These are phyloP conservation scores for Procambarus virginalis DNA, from an alignment of 1,140 invertebrate genomes.

Conservation along the genomic window DNA sequence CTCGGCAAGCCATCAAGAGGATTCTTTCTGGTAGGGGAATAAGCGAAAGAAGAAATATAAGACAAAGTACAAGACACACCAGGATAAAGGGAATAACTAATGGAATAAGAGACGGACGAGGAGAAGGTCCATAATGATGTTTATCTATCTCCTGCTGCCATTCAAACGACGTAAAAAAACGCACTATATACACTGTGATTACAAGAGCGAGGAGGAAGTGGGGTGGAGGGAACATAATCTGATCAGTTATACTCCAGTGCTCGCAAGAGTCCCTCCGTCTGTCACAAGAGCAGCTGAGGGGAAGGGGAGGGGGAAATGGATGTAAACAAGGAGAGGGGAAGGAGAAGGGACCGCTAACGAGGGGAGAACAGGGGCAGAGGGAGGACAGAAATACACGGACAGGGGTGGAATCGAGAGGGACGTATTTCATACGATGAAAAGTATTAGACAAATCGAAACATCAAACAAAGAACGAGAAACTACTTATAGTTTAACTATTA, in stretches of 20 bases:
- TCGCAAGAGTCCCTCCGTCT: neutral
- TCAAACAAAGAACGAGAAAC: too few relatives aligned
- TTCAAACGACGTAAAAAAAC: neutral
- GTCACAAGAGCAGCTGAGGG: constrained; percentile 2
- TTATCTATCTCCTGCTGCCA: neutral
- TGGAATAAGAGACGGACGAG: neutral
- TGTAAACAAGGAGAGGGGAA: constrained; percentile 14
- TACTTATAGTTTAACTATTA: too few relatives aligned
- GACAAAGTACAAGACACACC: neutral
- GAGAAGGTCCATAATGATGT: neutral
- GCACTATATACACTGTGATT: neutral
- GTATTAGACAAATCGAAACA: neutral
- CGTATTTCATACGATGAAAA: neutral
- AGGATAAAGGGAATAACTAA: neutral
- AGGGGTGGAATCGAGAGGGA: neutral
- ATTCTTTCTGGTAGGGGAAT: neutral
- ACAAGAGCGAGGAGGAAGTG: neutral
- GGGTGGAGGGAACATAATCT: too few relatives aligned
- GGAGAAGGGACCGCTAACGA: constrained; percentile 13
- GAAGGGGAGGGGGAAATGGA: constrained; percentile 6
- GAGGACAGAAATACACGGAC: neutral
- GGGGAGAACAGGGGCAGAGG: neutral
- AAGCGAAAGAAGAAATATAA: neutral
- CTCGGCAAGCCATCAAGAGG: neutral
- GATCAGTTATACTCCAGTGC: neutral